These are phyloP conservation scores for Panagrolaimus sp. DNA, from an alignment of 1,140 invertebrate species.

Conservation along the genomic window DNA sequence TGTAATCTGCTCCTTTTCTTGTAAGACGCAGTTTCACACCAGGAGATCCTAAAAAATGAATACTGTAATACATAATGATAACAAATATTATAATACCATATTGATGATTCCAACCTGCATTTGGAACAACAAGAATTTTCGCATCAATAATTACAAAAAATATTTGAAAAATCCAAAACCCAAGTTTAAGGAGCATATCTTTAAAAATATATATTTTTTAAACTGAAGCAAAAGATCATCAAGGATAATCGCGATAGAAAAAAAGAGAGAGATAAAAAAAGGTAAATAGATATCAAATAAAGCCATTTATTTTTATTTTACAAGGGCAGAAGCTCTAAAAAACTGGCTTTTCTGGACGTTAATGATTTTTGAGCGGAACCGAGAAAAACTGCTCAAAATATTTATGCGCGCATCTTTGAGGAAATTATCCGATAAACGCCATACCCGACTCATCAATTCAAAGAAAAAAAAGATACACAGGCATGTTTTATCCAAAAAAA, in stretches of 20 bases:
- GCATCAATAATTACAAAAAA: constrained; percentile 6
- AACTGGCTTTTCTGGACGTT: background rate
- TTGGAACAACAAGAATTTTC: constrained; percentile 9
- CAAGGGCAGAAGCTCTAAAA: too few species aligned
- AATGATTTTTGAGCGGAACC: constrained; percentile 10
- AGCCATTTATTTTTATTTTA: too few species aligned
- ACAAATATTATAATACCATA: constrained; percentile 17
- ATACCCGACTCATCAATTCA: too few species aligned
- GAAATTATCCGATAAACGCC: too few species aligned
- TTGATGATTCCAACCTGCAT: constrained; percentile 23
- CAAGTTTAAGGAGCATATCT: constrained; percentile 7
- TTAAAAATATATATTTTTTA: background rate
- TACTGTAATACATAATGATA: background rate
- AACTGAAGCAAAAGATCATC: too few species aligned
- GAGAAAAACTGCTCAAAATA: background rate
- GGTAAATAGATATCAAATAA: too few species aligned
- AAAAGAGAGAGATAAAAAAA: too few species aligned
- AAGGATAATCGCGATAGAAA: too few species aligned
- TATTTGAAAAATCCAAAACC: background rate
- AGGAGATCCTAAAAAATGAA: constrained; percentile 45
- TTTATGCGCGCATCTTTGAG: background rate
- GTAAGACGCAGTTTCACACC: constrained; percentile 55
- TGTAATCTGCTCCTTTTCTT: constrained; percentile 55
- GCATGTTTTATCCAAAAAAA: too few species aligned
- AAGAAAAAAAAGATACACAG: too few species aligned